Evolutionary conservation across 2,113 vertebrate genomes (phyloP).

Genomic region (Etia nguti): DNA sequence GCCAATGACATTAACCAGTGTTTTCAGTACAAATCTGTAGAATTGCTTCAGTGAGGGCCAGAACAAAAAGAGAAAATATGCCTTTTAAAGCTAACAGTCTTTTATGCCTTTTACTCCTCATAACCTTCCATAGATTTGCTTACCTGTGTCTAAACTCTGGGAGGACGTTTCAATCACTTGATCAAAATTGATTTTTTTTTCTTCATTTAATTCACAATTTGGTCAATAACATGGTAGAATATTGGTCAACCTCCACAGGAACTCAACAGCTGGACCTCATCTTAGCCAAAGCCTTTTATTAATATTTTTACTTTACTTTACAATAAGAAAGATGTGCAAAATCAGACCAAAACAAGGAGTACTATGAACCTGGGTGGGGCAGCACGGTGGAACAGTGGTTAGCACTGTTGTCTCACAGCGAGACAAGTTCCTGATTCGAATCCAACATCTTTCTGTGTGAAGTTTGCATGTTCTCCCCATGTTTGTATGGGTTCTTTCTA

Average conservation of each 20-base stretch:
- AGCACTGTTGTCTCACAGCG: not conserved
- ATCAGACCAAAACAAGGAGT: not conserved
- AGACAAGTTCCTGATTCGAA: not conserved
- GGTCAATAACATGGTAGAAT: conserved; percentile 11
- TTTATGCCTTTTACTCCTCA: conserved; percentile 47
- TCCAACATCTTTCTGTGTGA: not conserved
- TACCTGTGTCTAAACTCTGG: conserved; percentile 25
- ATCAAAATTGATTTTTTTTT: not conserved
- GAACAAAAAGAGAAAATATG: conserved; percentile 65
- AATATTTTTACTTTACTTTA: conserved; percentile 40
- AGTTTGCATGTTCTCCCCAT: not conserved
- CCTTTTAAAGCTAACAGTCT: conserved; percentile 56
- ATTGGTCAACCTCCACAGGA: conserved; percentile 25
- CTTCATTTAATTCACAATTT: conserved; percentile 40
- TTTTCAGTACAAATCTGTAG: conserved; percentile 56
- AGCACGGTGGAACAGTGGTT: not conserved
- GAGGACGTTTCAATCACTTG: conserved; percentile 55
- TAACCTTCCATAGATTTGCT: conserved; percentile 46
- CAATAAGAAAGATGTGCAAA: not conserved
- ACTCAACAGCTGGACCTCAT: conserved; percentile 48
- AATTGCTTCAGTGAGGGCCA: conserved; percentile 46
- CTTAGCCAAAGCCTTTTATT: not conserved
- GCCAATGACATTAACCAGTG: conserved; percentile 51
- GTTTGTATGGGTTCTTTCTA: not conserved
- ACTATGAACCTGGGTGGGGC: not conserved